phyloP scores from a whole-genome alignment of 2,113 vertebrate genomes.

The Lophochroa leadbeateri region DNA sequence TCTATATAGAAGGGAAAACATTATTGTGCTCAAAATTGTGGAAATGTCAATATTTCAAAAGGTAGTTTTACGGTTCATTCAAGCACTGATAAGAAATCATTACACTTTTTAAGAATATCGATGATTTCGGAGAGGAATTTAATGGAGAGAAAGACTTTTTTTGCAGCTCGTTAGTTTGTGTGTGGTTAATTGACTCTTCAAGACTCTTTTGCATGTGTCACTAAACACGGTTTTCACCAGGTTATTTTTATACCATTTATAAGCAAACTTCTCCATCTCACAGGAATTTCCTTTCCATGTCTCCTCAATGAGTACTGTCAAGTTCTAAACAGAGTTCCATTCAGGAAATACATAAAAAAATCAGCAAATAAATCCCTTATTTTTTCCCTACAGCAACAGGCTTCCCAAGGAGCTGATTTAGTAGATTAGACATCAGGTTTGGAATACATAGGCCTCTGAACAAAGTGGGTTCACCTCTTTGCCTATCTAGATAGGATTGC shows the following conservation, averaged over 20 bases:
- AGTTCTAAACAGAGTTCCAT: not conserved
- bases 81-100: conserved; percentile 81
- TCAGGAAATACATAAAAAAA: not conserved
- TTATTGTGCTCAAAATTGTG: conserved; percentile 73
- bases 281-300: not conserved
- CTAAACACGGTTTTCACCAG: conserved; percentile 57
- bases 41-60: conserved; percentile 85
- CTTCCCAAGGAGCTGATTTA: not conserved
- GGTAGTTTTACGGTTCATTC: conserved; percentile 81
- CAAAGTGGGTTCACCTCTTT: not conserved
- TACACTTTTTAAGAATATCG: conserved; percentile 78
- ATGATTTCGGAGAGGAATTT: conserved; percentile 73
- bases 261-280: not conserved
- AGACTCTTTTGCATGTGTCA: conserved; percentile 74
- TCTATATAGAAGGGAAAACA: conserved; percentile 64
- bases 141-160: conserved; percentile 75
- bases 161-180: conserved; percentile 75
- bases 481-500: not conserved
- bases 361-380: not conserved
- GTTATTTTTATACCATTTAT: conserved; percentile 15
- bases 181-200: conserved; percentile 78
- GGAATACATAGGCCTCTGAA: not conserved
- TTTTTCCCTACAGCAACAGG: not conserved
- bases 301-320: not conserved
- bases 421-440: not conserved